phyloP scores from a whole-genome alignment of 1,140 invertebrate genomes.

The Drosophila eugracilis region DNA sequence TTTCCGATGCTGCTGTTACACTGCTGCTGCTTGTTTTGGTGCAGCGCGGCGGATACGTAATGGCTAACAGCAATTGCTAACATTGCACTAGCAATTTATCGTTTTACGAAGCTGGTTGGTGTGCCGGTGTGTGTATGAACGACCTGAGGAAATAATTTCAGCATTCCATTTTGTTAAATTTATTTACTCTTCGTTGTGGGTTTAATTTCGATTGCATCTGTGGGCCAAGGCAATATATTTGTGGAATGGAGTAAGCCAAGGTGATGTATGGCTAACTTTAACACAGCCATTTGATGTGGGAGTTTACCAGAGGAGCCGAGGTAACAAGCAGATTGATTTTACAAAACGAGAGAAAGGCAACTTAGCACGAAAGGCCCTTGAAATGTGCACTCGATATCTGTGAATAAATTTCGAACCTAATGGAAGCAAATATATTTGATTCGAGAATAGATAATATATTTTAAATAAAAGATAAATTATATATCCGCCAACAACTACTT shows the following conservation, averaged over 20 bases:
- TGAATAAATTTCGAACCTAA: too few species aligned
- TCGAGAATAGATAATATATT: too few species aligned
- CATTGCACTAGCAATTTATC: constrained; percentile 72
- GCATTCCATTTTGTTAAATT: constrained; percentile 60
- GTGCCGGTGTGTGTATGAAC: constrained; percentile 23
- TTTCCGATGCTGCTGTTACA: constrained; percentile 34
- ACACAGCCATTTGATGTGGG: background rate
- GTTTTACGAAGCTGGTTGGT: constrained; percentile 14
- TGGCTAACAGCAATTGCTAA: constrained; percentile 69
- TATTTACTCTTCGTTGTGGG: constrained; percentile 36
- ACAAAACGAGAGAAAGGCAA: too few species aligned
- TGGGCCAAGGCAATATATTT: constrained; percentile 27
- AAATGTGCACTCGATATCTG: background rate
- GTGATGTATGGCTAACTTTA: constrained; percentile 16
- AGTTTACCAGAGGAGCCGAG: background rate
- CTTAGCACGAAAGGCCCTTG: too few species aligned
- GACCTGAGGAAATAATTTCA: constrained; percentile 59
- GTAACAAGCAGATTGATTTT: constrained; percentile 7
- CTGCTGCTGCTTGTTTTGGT: constrained; percentile 35
- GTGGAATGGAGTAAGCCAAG: constrained; percentile 13
- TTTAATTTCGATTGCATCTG: constrained; percentile 57
- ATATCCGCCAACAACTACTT: too few species aligned
- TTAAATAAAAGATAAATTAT: too few species aligned
- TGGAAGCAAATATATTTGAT: background rate
- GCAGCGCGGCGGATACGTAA: constrained; percentile 73